A percentile compares a stretch with the other conserved stretches of the same genome.
phyloP scores from a whole-genome alignment of 2,797 vertebrate genomes.

The Tachyglossus aculeatus region DNA sequence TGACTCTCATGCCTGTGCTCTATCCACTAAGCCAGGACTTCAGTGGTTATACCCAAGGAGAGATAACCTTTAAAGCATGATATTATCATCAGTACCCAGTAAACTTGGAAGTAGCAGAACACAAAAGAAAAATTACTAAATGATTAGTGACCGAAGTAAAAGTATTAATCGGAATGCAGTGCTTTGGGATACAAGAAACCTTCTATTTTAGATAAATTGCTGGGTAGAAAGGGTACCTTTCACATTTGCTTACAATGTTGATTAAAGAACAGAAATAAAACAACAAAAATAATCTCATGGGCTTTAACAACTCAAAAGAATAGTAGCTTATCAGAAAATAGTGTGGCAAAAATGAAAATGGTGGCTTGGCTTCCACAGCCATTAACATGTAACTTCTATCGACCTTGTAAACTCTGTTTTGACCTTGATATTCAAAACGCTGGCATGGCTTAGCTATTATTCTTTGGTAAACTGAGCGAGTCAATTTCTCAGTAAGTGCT shows the following conservation, averaged over 20 bases:
- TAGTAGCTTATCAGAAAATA: conserved; percentile 9
- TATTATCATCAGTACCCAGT: neutral
- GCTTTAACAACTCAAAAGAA: too few species aligned
- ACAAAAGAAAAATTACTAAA: conserved; percentile 1
- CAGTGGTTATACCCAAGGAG: neutral
- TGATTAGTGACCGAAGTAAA: conserved; percentile 1
- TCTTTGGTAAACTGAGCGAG: conserved; percentile 24
- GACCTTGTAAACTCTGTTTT: conserved; percentile 17
- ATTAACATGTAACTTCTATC: neutral
- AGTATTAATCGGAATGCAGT: conserved; percentile 6
- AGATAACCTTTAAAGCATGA: neutral
- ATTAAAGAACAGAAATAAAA: neutral
- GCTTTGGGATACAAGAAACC: conserved; percentile 20
- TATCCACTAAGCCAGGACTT: neutral
- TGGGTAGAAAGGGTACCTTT: conserved; percentile 21
- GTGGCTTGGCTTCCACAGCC: neutral
- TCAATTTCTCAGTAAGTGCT: conserved; percentile 11
- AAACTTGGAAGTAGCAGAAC: conserved; percentile 1
- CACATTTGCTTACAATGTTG: conserved; percentile 3
- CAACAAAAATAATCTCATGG: neutral
- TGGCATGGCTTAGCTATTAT: conserved; percentile 16
- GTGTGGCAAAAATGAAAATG: neutral
- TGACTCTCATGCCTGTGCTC: too few species aligned
- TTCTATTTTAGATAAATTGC: conserved; percentile 18
- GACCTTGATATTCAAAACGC: conserved; percentile 30